Conservation (phyloP, 2,113 vertebrate genomes). For the Nyctereutes procyonoides region DNA sequence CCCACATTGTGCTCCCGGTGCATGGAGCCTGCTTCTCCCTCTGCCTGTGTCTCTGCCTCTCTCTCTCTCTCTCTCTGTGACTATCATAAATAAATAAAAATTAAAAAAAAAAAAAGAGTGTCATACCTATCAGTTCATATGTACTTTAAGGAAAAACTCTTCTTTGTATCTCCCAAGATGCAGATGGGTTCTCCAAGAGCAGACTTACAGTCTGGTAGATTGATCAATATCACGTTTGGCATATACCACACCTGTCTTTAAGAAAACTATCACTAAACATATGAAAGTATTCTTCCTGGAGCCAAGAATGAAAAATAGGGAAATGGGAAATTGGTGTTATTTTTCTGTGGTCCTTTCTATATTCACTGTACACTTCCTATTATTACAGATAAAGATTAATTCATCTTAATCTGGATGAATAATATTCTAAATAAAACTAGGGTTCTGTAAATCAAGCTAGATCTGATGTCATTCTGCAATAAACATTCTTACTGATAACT, state of each 20-base stretch:
- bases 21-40: too few relatives aligned
- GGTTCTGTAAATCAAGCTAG: neutral
- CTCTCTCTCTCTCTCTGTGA: too few relatives aligned
- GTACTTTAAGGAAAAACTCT: neutral
- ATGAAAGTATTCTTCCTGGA: neutral
- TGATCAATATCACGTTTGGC: neutral
- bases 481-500: neutral
- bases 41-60: too few relatives aligned
- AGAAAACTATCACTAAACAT: neutral
- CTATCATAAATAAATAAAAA: too few relatives aligned
- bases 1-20: too few relatives aligned
- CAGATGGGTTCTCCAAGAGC: neutral
- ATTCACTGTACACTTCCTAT: neutral
- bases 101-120: too few relatives aligned
- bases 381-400: neutral
- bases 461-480: neutral
- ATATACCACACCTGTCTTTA: neutral
- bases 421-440: neutral
- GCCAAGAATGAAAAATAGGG: neutral
- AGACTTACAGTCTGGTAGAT: neutral
- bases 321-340: neutral
- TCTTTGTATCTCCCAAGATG: neutral
- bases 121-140: neutral
- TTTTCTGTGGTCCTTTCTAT: neutral
- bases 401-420: neutral